These are phyloP conservation scores for Morinoia aosen DNA, from an alignment of 2,888 invertebrate genomes.

Conservation along the genomic window DNA sequence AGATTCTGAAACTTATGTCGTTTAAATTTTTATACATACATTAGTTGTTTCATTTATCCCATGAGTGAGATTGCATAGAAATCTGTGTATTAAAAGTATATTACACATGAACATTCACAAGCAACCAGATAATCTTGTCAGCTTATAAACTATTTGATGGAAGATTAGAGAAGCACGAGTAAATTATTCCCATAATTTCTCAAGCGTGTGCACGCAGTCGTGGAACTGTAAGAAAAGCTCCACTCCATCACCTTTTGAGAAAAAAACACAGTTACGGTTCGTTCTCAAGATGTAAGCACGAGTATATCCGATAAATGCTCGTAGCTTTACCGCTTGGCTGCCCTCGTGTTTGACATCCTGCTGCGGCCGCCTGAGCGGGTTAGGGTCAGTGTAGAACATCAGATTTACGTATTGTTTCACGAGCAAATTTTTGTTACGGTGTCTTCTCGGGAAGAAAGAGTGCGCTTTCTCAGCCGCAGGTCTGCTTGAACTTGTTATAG, in stretches of 20 bases:
- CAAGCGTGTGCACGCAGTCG: background rate
- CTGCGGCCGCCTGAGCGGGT: slow-evolving; percentile 5
- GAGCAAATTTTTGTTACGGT: slow-evolving; percentile 1
- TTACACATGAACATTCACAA: background rate
- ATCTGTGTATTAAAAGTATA: too few species aligned
- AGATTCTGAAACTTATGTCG: too few species aligned
- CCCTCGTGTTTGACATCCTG: background rate
- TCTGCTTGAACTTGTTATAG: background rate
- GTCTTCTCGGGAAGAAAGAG: background rate
- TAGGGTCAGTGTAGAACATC: background rate
- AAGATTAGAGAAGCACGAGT: background rate
- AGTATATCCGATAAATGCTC: background rate
- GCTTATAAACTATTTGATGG: background rate
- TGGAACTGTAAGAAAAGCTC: background rate
- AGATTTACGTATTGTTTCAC: background rate
- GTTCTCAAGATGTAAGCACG: background rate
- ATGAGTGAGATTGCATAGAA: too few species aligned
- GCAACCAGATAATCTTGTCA: background rate
- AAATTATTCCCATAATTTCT: background rate
- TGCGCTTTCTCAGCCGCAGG: background rate
- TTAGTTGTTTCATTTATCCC: too few species aligned
- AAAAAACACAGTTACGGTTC: background rate
- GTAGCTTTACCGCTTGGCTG: slow-evolving; percentile 9
- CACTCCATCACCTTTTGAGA: background rate
- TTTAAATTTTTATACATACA: too few species aligned